These are phyloP conservation scores for Drosophila nasuta DNA, from an alignment of 1,140 invertebrate species.

Conservation along the genomic window DNA sequence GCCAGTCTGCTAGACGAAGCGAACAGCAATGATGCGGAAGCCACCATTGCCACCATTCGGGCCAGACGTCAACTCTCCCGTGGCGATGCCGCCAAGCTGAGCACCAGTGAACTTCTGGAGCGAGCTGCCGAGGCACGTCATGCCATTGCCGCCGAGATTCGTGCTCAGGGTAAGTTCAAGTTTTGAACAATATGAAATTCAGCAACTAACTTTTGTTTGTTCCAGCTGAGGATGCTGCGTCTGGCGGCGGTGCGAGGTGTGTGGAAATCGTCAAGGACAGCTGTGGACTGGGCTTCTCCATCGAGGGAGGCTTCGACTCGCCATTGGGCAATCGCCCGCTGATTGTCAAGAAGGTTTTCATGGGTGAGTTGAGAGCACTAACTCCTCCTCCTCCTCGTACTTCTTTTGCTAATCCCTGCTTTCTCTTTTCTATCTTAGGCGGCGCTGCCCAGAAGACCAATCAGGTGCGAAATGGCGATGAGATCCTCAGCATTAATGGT, in stretches of 20 bases:
- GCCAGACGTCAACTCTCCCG: conserved; percentile 74
- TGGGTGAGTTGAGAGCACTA: conserved; percentile 87
- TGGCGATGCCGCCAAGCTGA: conserved; percentile 76
- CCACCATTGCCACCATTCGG: conserved; percentile 74
- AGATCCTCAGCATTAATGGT: conserved; percentile 93
- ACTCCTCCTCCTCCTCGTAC: background rate
- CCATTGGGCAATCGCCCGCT: conserved; percentile 94
- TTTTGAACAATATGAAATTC: background rate
- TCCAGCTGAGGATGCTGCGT: conserved; percentile 63
- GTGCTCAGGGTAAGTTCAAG: conserved; percentile 68
- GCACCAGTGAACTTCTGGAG: conserved; percentile 79
- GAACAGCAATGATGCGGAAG: conserved; percentile 52
- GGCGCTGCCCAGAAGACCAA: conserved; percentile 96
- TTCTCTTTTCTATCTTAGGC: conserved; percentile 85
- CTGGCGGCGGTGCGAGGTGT: conserved; percentile 63
- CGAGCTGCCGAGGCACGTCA: conserved; percentile 76
- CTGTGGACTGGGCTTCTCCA: conserved; percentile 95
- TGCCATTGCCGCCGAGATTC: conserved; percentile 81
- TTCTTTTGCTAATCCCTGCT: background rate
- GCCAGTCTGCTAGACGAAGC: conserved; percentile 63
- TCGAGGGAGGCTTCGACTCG: conserved; percentile 96
- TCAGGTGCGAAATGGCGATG: conserved; percentile 93
- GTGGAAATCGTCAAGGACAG: conserved; percentile 93
- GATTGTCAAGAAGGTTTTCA: conserved; percentile 95
- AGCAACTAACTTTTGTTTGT: background rate